Conservation (phyloP, 2,797 vertebrate genomes). For the Poecile montanus region DNA sequence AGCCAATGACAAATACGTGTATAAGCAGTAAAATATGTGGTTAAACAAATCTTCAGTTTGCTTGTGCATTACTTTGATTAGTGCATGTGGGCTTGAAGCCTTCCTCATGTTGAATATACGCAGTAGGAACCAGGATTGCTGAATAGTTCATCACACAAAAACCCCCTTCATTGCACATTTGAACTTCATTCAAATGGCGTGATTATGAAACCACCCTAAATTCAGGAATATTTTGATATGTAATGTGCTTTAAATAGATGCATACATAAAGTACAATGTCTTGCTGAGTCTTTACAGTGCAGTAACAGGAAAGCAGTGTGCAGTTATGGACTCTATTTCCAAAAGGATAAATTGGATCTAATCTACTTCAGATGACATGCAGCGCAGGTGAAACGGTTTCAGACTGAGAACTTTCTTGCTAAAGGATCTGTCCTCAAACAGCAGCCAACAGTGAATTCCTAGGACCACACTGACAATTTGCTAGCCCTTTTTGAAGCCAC, state of each 20-base stretch:
- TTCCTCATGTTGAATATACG: background rate
- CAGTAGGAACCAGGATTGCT: background rate
- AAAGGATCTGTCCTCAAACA: background rate
- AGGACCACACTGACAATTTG: background rate
- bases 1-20: background rate
- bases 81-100: background rate
- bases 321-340: background rate
- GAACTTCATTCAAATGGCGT: background rate
- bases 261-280: background rate
- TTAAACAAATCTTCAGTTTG: background rate
- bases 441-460: background rate
- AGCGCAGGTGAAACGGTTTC: background rate
- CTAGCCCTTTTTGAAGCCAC: background rate
- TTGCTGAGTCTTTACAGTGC: background rate
- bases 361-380: background rate
- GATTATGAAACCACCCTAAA: background rate
- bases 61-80: background rate
- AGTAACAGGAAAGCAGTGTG: background rate
- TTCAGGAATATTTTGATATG: background rate
- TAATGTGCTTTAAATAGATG: background rate
- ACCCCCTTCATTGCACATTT: background rate
- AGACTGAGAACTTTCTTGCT: background rate
- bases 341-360: background rate
- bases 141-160: background rate
- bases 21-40: background rate